Conservation (phyloP, 2,888 invertebrate genomes). For the Lysandra coridon region DNA sequence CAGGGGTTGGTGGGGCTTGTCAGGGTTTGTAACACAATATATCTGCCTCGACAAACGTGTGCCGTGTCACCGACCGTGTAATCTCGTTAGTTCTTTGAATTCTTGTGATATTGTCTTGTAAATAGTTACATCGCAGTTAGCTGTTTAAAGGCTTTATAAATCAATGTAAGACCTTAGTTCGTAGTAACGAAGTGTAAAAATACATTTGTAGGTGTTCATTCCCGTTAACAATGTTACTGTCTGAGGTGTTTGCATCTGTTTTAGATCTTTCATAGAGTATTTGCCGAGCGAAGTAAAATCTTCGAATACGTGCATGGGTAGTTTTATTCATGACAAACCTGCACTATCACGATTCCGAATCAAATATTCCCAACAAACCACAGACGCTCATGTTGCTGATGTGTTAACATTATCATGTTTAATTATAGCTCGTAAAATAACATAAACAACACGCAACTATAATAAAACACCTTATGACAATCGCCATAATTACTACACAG, state of each 20-base stretch:
- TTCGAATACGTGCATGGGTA: too few species aligned
- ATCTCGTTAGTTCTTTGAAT: slow-evolving; percentile 40
- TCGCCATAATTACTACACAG: background rate
- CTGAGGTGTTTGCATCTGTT: background rate
- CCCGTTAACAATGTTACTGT: background rate
- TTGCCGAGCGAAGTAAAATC: too few species aligned
- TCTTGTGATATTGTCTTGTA: slow-evolving; percentile 28
- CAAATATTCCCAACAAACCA: too few species aligned
- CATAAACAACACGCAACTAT: background rate
- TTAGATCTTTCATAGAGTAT: too few species aligned
- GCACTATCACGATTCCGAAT: too few species aligned
- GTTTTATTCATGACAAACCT: too few species aligned
- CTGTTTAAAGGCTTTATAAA: slow-evolving; percentile 5
- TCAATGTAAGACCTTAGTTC: slow-evolving; percentile 2
- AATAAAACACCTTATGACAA: background rate
- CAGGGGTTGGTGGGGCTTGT: slow-evolving; percentile 19
- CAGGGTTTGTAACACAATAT: slow-evolving; percentile 44
- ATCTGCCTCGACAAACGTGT: slow-evolving; percentile 42
- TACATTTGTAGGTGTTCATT: background rate
- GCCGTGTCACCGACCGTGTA: slow-evolving; percentile 41
- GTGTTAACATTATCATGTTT: background rate
- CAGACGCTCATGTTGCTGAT: background rate
- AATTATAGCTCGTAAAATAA: background rate
- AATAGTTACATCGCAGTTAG: background rate
- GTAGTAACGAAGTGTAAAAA: background rate